Evolutionary conservation across 2,888 invertebrate genomes (phyloP).

Genomic region (Chaetogeoica ovagalla): DNA sequence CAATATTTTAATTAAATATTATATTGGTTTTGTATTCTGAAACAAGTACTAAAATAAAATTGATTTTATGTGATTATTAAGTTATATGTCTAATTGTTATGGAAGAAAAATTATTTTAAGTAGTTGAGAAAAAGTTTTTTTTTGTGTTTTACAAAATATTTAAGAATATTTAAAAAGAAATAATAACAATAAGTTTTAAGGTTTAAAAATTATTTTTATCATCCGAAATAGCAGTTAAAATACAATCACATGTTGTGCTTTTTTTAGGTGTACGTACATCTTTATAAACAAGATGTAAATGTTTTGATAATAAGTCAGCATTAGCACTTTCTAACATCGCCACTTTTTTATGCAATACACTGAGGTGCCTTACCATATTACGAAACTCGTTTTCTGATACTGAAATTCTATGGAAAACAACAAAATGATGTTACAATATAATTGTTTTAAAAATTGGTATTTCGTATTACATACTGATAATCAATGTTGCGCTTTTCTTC

Average conservation of each 20-base stretch:
- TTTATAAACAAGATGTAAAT: conserved; percentile 58
- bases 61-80: neutral
- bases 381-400: conserved; percentile 45
- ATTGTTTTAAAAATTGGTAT: neutral
- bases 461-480: conserved; percentile 55
- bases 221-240: conserved; percentile 15
- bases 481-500: conserved; percentile 57
- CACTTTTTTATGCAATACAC: conserved; percentile 58
- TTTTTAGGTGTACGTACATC: conserved; percentile 52
- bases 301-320: conserved; percentile 58
- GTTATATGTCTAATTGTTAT: neutral
- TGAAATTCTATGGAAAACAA: conserved; percentile 29
- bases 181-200: neutral
- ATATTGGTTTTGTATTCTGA: neutral
- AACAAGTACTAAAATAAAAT: neutral
- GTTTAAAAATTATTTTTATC: neutral
- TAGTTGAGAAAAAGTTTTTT: neutral
- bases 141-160: too few relatives aligned
- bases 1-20: too few relatives aligned
- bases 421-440: neutral
- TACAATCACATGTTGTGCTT: conserved; percentile 51
- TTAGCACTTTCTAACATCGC: conserved; percentile 58
- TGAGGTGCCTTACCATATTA: conserved; percentile 53
- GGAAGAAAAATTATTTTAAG: neutral
- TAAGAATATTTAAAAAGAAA: neutral